Conservation (phyloP, 1,140 invertebrate genomes). For the Archegozetes longisetosus region DNA sequence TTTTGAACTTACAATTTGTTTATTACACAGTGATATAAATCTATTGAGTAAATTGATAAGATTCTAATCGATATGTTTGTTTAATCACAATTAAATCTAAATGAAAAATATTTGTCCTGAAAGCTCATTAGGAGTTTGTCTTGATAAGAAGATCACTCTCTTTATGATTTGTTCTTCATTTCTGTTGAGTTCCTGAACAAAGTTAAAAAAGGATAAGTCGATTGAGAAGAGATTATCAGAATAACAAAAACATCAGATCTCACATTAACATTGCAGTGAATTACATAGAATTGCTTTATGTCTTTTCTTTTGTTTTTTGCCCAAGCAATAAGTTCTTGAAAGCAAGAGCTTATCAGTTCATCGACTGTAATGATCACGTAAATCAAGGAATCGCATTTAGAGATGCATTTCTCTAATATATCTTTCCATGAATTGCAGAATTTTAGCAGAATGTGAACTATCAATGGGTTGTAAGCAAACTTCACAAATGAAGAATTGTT, state of each 20-base stretch:
- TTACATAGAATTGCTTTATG: background rate
- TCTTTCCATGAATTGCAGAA: constrained; percentile 5
- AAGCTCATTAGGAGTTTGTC: background rate
- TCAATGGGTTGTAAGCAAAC: background rate
- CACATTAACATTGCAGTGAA: background rate
- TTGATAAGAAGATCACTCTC: background rate
- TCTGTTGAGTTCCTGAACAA: background rate
- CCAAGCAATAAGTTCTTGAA: background rate
- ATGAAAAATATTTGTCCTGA: background rate
- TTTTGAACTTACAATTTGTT: no score
- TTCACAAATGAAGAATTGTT: background rate
- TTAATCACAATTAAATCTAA: no score
- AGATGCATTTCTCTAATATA: background rate
- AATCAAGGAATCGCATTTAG: background rate
- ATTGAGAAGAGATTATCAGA: background rate
- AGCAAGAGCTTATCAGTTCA: background rate
- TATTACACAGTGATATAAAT: no score
- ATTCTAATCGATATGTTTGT: no score
- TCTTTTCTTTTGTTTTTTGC: background rate
- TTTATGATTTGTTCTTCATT: background rate
- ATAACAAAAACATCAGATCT: background rate
- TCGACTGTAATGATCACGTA: background rate
- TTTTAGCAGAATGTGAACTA: constrained; percentile 5
- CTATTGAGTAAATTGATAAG: no score
- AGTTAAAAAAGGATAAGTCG: background rate